Conservation (phyloP, 2,797 vertebrate genomes). For the Tauraco hartlaubi region DNA sequence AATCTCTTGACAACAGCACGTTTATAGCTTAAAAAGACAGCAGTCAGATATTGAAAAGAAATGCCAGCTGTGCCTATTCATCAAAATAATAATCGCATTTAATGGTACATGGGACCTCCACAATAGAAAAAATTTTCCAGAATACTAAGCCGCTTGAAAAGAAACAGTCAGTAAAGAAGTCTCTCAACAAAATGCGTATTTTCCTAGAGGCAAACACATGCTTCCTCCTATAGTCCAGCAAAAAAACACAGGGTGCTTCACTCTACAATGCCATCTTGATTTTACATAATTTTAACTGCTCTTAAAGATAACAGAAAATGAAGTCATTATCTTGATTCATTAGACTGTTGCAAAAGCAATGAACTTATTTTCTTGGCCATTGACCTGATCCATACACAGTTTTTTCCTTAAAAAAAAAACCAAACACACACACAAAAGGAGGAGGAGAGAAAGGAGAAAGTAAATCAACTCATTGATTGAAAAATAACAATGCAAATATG, state of each 20-base stretch:
- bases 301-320: not conserved
- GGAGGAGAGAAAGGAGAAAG: not conserved
- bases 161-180: constrained; percentile 10
- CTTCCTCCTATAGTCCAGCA: constrained; percentile 9
- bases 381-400: not conserved
- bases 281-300: not conserved
- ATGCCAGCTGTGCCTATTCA: constrained; percentile 67
- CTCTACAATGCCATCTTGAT: not conserved
- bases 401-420: not conserved
- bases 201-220: constrained; percentile 46
- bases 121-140: constrained; percentile 60
- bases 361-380: not conserved
- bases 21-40: constrained; percentile 41
- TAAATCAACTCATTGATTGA: not conserved
- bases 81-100: constrained; percentile 67
- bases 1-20: constrained; percentile 60
- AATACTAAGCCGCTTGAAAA: constrained; percentile 61
- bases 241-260: constrained; percentile 8
- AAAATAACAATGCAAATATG: not conserved
- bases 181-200: constrained; percentile 1
- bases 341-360: not conserved
- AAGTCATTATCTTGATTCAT: not conserved
- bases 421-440: not conserved
- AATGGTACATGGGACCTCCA: constrained; percentile 57
- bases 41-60: constrained; percentile 66